Base-by-base conservation (phyloP, 2,888 invertebrate species). In the Meteorus colon region DNA sequence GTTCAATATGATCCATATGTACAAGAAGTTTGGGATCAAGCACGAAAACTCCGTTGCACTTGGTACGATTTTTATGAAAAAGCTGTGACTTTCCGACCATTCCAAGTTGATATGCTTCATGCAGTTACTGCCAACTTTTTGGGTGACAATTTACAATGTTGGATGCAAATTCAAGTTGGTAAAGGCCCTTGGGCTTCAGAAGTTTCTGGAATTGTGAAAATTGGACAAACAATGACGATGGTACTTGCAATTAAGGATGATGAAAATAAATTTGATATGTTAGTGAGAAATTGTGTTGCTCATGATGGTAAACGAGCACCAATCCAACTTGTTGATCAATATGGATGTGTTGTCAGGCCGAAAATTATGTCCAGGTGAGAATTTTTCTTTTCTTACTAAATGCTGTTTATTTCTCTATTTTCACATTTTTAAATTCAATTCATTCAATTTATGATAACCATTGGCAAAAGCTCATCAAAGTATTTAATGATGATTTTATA, bases 111-210 rank as follows among this genome's bases (percentile, higher is more conserved):
- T 89, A 97, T 97, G 96, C 90, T 97, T 83, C 97, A 97, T 89
- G 97, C 97, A 0, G 97, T 97, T 65, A 97, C 97, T 0, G 97
- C 97, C 68, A 97, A 97, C 92, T 97, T 97, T 93, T 93, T 97
- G 84, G 97, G 97, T 37, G 97, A 97, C 90, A 97, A 97, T 91
- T 91, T 97, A 84, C 97, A 97, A 89, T 97, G 97, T 90, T 97
- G 97, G 97, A 97, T 97, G 97, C 97, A 97, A 90, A 97, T 97
- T 84, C 97, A 97, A 90, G 97, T 97, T 65, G 97, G 97, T 74
- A 97, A 97, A 89, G 97, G 97, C 81, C 97, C 97, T 0, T 97
- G 97, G 97, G 97, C 97, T n/a, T 96, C 96, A 16, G 97, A 97
- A 90, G 97, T 97, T 45, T 97, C 97, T 0, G 97, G 97, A 73